Evolutionary conservation across 2,888 invertebrate species (phyloP).

Genomic region (Cephus rjabovi): DNA sequence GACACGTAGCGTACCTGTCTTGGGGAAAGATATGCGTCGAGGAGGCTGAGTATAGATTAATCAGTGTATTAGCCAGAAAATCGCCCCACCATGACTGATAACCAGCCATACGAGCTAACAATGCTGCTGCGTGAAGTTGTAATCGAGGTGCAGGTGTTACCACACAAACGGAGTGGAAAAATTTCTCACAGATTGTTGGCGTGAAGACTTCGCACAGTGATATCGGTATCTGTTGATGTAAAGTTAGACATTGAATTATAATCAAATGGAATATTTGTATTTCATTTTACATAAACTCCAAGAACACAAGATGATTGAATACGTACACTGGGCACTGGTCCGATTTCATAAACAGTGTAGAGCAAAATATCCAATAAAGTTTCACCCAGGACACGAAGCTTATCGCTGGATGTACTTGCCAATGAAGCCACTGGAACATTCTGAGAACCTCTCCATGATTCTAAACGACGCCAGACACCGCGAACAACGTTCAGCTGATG

Average conservation of each 20-base stretch:
- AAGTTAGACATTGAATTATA: neutral
- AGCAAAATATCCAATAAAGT: conserved; percentile 84
- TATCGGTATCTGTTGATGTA: conserved; percentile 54
- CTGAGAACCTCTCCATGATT: conserved; percentile 67
- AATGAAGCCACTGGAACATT: conserved; percentile 67
- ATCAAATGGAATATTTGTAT: neutral
- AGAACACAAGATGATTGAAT: neutral
- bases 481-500: conserved; percentile 88
- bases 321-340: conserved; percentile 65
- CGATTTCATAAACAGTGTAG: conserved; percentile 75
- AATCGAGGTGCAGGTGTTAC: conserved; percentile 80
- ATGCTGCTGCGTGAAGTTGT: conserved; percentile 82
- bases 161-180: conserved; percentile 81
- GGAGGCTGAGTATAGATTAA: conserved; percentile 81
- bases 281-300: neutral
- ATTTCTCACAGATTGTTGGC: conserved; percentile 70
- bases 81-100: conserved; percentile 90
- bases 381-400: conserved; percentile 84
- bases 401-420: conserved; percentile 81
- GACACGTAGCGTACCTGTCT: conserved; percentile 74
- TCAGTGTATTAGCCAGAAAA: conserved; percentile 86
- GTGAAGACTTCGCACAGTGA: conserved; percentile 64
- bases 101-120: conserved; percentile 83
- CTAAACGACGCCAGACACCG: conserved; percentile 80
- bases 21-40: conserved; percentile 86